Conservation (phyloP, 2,797 vertebrate species). For the Acrocephalus scirpaceus region DNA sequence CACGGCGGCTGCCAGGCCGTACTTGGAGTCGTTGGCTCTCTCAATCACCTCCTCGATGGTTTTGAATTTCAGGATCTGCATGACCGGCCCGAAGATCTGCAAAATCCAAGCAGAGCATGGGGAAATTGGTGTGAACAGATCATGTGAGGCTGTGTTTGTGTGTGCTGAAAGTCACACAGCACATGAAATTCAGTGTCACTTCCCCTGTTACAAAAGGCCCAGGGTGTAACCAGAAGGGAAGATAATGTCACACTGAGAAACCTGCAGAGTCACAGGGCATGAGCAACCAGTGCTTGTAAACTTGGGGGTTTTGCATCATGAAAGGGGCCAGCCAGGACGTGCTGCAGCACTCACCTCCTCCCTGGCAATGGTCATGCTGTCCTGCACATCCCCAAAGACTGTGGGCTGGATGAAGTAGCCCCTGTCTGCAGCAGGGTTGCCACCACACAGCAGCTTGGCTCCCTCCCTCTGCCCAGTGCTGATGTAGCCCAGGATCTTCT, state of each 20-base stretch:
- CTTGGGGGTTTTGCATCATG: neutral
- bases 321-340: neutral
- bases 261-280: fast-evolving
- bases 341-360: conserved; percentile 85
- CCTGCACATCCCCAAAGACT: conserved; percentile 92
- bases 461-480: conserved; percentile 87
- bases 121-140: fast-evolving
- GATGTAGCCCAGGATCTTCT: conserved; percentile 94
- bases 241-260: neutral
- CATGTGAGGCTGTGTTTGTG: neutral
- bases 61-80: conserved; percentile 96
- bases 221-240: neutral
- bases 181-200: neutral
- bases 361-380: conserved; percentile 91
- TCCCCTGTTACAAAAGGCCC: fast-evolving
- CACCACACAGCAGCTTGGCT: conserved; percentile 92
- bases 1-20: conserved; percentile 91
- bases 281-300: neutral
- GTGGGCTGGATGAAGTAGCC: conserved; percentile 98
- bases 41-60: conserved; percentile 89
- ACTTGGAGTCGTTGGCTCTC: conserved; percentile 89
- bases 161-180: neutral
- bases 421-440: conserved; percentile 84
- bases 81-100: conserved; percentile 96
- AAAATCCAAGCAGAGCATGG: neutral